A percentile compares a stretch with the other conserved stretches of the same genome.
phyloP scores from a whole-genome alignment of 2,113 vertebrate genomes.

The Trichechus manatus region DNA sequence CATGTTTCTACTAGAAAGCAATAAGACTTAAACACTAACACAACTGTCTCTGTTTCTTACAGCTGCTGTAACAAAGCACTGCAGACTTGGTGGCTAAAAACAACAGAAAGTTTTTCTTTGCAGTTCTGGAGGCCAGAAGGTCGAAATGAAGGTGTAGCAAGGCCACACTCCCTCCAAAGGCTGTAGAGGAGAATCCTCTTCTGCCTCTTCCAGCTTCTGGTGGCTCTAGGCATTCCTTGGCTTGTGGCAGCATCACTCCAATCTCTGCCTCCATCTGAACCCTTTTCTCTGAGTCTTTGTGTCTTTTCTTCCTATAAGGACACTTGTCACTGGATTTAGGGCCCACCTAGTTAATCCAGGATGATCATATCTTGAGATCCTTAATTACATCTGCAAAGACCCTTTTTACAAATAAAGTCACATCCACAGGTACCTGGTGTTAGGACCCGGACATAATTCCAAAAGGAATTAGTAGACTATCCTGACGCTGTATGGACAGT shows the following conservation, averaged over 20 bases:
- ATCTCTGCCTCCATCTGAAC: neutral
- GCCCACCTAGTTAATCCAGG: too few species aligned
- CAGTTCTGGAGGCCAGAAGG: neutral
- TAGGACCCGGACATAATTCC: too few species aligned
- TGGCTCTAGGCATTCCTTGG: neutral
- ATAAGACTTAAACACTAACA: neutral
- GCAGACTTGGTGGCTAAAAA: neutral
- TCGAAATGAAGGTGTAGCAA: neutral
- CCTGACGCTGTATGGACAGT: neutral
- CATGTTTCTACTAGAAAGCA: neutral
- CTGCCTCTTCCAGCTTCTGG: neutral
- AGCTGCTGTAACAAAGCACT: too few species aligned
- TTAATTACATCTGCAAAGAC: too few species aligned
- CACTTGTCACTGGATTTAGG: neutral
- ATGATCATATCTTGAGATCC: too few species aligned
- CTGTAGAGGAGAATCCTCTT: neutral
- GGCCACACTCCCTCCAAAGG: neutral
- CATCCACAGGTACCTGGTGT: too few species aligned
- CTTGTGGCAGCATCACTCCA: neutral
- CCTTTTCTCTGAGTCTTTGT: neutral
- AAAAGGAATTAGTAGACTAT: too few species aligned
- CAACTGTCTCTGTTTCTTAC: neutral
- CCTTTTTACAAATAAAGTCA: too few species aligned
- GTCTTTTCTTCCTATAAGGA: neutral
- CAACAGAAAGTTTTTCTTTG: neutral